These are phyloP conservation scores for Lordiphosa fenestrarum DNA, from an alignment of 2,888 invertebrate species.

Conservation along the genomic window DNA sequence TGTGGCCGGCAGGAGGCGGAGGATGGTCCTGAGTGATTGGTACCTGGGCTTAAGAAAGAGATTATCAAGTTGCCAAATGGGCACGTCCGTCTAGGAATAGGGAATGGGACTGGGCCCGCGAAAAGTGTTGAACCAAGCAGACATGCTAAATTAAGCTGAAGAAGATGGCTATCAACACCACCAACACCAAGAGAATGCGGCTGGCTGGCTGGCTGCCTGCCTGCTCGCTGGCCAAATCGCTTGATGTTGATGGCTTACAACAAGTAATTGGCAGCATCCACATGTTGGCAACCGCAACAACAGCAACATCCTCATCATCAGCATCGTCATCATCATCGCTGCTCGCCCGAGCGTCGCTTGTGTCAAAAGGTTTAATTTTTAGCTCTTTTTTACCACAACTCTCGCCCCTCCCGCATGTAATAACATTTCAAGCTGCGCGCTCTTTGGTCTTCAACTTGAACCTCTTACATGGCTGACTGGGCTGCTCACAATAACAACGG, in stretches of 20 bases:
- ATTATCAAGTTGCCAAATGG: constrained; percentile 75
- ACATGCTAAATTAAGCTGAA: constrained; percentile 74
- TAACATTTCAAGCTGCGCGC: constrained; percentile 63
- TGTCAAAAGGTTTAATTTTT: constrained; percentile 74
- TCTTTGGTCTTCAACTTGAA: constrained; percentile 62
- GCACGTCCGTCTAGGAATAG: constrained; percentile 57
- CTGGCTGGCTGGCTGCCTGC: constrained; percentile 17
- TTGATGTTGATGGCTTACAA: constrained; percentile 74
- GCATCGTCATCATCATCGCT: constrained; percentile 53
- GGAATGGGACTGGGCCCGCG: constrained; percentile 33
- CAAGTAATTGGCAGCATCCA: constrained; percentile 74
- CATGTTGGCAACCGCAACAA: constrained; percentile 46
- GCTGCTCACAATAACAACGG: constrained; percentile 34
- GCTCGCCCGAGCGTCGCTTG: constrained; percentile 62
- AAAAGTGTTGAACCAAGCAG: constrained; percentile 73
- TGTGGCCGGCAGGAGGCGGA: constrained; percentile 13
- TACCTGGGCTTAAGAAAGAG: constrained; percentile 70
- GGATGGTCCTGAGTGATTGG: constrained; percentile 61
- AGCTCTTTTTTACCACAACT: constrained; percentile 11
- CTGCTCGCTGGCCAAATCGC: constrained; percentile 60
- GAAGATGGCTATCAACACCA: constrained; percentile 74
- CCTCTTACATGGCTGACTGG: constrained; percentile 62
- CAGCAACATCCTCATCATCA: constrained; percentile 34
- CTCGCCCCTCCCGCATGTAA: constrained; percentile 46
- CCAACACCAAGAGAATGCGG: constrained; percentile 37